Evolutionary conservation across 1,140 invertebrate genomes (phyloP).

Genomic region (Mactra quadrangularis): DNA sequence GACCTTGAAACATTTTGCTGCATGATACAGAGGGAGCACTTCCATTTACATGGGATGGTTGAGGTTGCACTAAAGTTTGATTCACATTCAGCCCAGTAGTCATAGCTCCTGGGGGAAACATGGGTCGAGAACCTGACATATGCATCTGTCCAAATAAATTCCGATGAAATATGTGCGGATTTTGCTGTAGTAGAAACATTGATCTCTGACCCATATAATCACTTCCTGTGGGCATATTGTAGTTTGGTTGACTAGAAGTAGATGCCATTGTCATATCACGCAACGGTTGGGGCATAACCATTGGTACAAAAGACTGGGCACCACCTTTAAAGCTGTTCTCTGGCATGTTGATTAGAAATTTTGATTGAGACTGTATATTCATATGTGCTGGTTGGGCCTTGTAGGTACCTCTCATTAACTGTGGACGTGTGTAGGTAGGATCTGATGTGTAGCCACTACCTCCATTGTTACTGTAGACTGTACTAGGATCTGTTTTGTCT

Average conservation of each 20-base stretch:
- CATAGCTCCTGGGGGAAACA: conserved; percentile 1
- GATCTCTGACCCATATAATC: conserved; percentile 17
- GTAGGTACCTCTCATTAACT: neutral
- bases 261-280: conserved; percentile 21
- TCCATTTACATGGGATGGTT: conserved; percentile 11
- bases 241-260: neutral
- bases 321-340: conserved; percentile 40
- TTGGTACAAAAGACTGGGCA: conserved; percentile 12
- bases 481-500: conserved; percentile 15
- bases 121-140: neutral
- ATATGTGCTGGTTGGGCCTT: conserved; percentile 44
- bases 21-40: neutral
- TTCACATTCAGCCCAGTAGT: neutral
- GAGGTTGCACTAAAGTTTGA: conserved; percentile 12
- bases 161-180: neutral
- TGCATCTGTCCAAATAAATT: conserved; percentile 18
- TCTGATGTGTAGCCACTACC: conserved; percentile 55
- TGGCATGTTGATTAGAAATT: conserved; percentile 44
- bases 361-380: conserved; percentile 31
- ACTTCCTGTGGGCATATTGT: conserved; percentile 1
- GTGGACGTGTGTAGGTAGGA: conserved; percentile 26
- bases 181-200: conserved; percentile 1
- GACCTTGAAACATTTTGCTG: conserved; percentile 18
- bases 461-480: conserved; percentile 15
- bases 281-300: neutral